Evolutionary conservation across 2,888 invertebrate genomes (phyloP), one percentile per base, ranked within the genome.

Genomic region (Lasioglossum lativentre): DNA sequence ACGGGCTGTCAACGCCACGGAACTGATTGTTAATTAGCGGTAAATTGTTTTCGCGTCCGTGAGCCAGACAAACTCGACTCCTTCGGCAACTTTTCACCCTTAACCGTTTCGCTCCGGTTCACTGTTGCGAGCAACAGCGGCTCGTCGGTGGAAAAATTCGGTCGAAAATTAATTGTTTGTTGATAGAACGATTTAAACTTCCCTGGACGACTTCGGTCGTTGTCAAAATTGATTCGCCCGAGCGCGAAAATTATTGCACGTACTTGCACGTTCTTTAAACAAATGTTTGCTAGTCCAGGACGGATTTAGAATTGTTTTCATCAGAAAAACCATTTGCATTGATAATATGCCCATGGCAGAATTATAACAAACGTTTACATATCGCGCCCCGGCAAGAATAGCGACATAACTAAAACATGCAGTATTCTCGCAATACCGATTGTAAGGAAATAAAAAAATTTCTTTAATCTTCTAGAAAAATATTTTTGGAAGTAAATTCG

Each of bases 11-110:
- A 45, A 87, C 78, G 78, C 63, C 80, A 73, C 71, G 27, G 77
- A 76, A 47, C 47, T 59, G 40, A 83, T 87, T 74, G 85, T 85
- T 81, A 68, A 87, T 82, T 79, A 86, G 82, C 86, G 70, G 73
- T 79, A 66, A 86, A 82, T 86, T 86, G 86, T 86, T 86, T 86
- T 63, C 75, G 75, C 85, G 76, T 85, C 75, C 71, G 76, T 80
- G 78, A 71, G 78, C 30, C 81, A 73, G 76, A 59, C 71, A 47
- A 66, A 52, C 47, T 76, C 40, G 72, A 16, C 75, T 77, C 66
- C 78, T 75, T 47, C 56, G 52, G 12, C 14, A 52, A 73, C 34
- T 40, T 34, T 52, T 30, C 34, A 72, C 56, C 76, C 40, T 84
- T 74, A 56, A 47, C 56, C 34, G 68, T 63, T 63, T 63, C 63